These are phyloP conservation scores for Lepidurus arcticus DNA, from an alignment of 1,140 invertebrate species.

Conservation along the genomic window DNA sequence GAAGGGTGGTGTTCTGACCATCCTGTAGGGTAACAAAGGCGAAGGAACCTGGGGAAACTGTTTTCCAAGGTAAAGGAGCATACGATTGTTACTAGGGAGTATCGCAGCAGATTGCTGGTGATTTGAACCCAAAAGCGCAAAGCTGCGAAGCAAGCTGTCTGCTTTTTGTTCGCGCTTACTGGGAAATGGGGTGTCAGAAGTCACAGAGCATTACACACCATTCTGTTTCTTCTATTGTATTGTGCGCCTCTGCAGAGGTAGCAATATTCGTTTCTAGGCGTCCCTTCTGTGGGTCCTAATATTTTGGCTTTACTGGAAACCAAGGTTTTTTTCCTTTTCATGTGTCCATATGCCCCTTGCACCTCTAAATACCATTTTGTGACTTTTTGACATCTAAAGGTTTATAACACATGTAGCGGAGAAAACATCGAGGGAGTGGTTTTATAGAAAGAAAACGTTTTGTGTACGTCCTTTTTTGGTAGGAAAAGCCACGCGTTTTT, in stretches of 20 bases:
- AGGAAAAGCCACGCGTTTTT: neutral
- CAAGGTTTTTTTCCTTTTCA: neutral
- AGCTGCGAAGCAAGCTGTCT: neutral
- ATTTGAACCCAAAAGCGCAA: neutral
- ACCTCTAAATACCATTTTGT: too few relatives aligned
- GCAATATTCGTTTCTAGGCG: neutral
- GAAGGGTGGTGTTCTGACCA: neutral
- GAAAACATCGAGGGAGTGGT: too few relatives aligned
- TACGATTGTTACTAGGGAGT: neutral
- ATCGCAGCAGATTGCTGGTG: neutral
- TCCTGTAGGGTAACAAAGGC: neutral
- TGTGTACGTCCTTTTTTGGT: neutral
- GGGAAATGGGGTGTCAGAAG: conserved; percentile 3
- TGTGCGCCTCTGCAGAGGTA: neutral
- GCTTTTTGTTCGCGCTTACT: conserved; percentile 19
- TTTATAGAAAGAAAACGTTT: too few relatives aligned
- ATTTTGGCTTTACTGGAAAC: neutral
- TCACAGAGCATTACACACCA: conserved; percentile 8
- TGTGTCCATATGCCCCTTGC: neutral
- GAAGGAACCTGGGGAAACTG: neutral
- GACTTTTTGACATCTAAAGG: too few relatives aligned
- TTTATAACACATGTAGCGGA: too few relatives aligned
- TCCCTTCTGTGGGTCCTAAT: neutral
- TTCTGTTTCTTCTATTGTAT: neutral
- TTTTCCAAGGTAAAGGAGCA: conserved; percentile 9